phyloP scores from a whole-genome alignment of 2,113 vertebrate genomes.

The Eurypyga helias region DNA sequence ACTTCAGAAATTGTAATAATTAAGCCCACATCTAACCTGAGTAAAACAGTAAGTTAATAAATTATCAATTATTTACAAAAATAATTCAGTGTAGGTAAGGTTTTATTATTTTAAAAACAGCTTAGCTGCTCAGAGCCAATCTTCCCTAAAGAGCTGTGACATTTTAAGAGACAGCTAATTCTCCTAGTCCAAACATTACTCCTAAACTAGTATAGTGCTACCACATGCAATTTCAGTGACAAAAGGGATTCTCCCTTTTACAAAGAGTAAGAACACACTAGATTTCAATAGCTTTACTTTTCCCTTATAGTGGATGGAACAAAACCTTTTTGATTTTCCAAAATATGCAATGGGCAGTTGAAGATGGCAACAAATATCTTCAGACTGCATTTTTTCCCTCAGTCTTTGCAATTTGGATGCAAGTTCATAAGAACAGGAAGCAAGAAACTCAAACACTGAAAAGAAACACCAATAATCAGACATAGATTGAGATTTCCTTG shows the following conservation, averaged over 20 bases:
- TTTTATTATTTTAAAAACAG: not conserved
- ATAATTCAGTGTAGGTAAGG: not conserved
- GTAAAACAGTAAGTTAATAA: not conserved
- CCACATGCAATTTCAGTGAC: not conserved
- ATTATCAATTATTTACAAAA: not conserved
- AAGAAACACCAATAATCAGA: not conserved
- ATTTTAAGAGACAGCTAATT: not conserved
- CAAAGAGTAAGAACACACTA: not conserved
- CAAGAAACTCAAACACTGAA: not conserved
- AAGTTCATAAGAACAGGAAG: not conserved
- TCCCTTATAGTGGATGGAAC: not conserved
- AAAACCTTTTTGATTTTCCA: not conserved
- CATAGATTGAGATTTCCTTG: not conserved
- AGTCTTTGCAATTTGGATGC: not conserved
- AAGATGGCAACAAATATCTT: not conserved
- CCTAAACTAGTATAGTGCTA: not conserved
- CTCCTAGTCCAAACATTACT: not conserved
- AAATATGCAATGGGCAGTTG: not conserved
- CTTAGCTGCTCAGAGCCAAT: not conserved
- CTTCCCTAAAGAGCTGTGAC: not conserved
- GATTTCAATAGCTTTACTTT: not conserved
- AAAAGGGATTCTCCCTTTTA: not conserved
- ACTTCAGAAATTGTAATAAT: not conserved
- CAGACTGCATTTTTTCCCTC: not conserved
- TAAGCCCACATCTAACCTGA: not conserved